A percentile compares a stretch with the other conserved stretches of the same genome.
Conservation (phyloP, 1,140 invertebrate genomes). For the Drosophila mauritiana region DNA sequence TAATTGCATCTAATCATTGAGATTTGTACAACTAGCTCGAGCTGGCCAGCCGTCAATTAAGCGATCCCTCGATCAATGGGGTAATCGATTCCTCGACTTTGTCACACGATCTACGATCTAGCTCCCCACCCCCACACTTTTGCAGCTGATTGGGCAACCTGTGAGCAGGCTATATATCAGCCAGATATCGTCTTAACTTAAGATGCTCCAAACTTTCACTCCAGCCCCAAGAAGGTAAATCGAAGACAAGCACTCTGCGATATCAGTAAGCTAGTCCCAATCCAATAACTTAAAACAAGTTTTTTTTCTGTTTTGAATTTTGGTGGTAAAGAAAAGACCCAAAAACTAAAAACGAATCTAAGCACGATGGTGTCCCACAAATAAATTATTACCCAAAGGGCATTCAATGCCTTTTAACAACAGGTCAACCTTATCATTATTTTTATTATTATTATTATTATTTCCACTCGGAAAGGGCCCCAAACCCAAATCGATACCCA, state of each 20-base stretch:
- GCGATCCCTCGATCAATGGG: constrained; percentile 5
- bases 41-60: constrained; percentile 13
- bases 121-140: constrained; percentile 43
- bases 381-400: constrained; percentile 84
- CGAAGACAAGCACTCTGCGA: constrained; percentile 30
- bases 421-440: constrained; percentile 84
- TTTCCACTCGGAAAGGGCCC: constrained; percentile 65
- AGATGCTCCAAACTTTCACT: constrained; percentile 70
- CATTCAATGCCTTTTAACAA: constrained; percentile 84
- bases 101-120: constrained; percentile 70
- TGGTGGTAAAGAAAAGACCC: constrained; percentile 36
- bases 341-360: constrained; percentile 69
- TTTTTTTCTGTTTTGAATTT: constrained; percentile 33
- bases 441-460: constrained; percentile 83
- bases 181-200: constrained; percentile 52
- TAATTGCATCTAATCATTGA: constrained; percentile 77
- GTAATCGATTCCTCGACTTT: constrained; percentile 50
- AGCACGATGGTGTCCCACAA: constrained; percentile 72
- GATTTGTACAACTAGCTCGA: constrained; percentile 34
- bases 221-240: constrained; percentile 44
- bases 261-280: constrained; percentile 46
- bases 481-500: constrained; percentile 62
- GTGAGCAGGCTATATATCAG: constrained; percentile 69
- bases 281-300: constrained; percentile 80
- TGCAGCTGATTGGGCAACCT: constrained; percentile 57